Conservation (phyloP, 2,888 invertebrate species). For the Erpobdella octoculata region DNA sequence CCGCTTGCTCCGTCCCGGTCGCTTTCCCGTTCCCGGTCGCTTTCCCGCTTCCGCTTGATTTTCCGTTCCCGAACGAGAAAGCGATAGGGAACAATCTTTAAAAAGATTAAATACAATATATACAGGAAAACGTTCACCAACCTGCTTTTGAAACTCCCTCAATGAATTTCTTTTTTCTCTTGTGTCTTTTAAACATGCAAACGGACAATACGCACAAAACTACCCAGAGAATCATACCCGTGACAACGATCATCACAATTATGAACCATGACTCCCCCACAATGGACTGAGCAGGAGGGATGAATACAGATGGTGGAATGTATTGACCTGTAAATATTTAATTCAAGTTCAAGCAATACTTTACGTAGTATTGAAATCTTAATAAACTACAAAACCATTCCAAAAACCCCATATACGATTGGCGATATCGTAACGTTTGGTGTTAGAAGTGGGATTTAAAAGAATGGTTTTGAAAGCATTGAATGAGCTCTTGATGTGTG, state of each 20-base stretch:
- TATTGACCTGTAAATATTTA: background rate
- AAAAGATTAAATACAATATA: background rate
- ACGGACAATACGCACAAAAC: conserved; percentile 37
- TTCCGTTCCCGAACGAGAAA: no score
- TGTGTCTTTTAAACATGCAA: conserved; percentile 43
- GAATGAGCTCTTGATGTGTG: no score
- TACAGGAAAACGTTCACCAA: background rate
- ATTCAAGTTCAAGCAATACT: background rate
- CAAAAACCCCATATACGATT: no score
- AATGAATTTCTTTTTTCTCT: conserved; percentile 50
- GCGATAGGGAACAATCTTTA: background rate
- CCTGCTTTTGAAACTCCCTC: conserved; percentile 39
- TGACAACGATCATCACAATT: conserved; percentile 35
- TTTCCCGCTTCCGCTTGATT: no score
- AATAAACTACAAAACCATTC: no score
- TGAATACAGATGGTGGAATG: background rate
- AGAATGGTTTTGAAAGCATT: no score
- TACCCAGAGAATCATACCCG: conserved; percentile 37
- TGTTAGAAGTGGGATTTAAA: no score
- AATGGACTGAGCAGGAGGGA: background rate
- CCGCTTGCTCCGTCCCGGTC: no score
- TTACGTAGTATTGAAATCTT: no score
- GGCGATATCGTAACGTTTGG: no score
- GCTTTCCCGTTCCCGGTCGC: no score
- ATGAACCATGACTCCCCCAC: conserved; percentile 37